A percentile compares a stretch with the other conserved stretches of the same genome.
phyloP scores from a whole-genome alignment of 1,140 invertebrate genomes.

The Pseudomyrmex flavicornis region DNA sequence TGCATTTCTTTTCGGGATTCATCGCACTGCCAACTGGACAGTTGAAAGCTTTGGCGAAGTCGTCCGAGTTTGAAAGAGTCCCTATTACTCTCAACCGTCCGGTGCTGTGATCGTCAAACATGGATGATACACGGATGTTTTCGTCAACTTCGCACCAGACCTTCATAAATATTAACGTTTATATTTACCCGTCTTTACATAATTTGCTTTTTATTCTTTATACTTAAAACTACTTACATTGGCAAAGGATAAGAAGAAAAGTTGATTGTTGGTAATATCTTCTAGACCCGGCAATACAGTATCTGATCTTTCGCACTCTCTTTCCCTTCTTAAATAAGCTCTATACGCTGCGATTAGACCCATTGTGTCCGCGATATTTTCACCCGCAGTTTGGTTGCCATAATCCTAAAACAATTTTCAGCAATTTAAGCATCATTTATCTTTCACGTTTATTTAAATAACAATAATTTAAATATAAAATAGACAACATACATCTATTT shows the following conservation, averaged over 20 bases:
- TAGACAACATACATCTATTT: background rate
- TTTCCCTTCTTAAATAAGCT: constrained; percentile 61
- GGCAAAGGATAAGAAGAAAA: constrained; percentile 62
- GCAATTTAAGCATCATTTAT: background rate
- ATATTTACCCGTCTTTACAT: no score
- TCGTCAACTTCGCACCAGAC: constrained; percentile 48
- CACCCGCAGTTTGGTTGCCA: constrained; percentile 55
- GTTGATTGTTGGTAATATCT: constrained; percentile 50
- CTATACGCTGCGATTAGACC: constrained; percentile 50
- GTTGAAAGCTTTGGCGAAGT: constrained; percentile 60
- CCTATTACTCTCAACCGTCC: constrained; percentile 63
- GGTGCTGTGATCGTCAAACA: constrained; percentile 39
- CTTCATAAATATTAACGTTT: constrained; percentile 37
- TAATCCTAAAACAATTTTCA: constrained; percentile 55
- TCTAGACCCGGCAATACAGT: constrained; percentile 52
- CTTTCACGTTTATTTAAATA: background rate
- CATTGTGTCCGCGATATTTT: constrained; percentile 69
- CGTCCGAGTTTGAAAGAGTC: constrained; percentile 43
- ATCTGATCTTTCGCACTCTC: constrained; percentile 33
- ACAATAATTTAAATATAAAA: background rate
- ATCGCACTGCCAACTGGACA: constrained; percentile 60
- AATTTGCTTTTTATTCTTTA: no score
- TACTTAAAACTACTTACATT: constrained; percentile 21
- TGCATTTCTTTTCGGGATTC: constrained; percentile 66
- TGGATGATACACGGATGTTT: fast-evolving